Evolutionary conservation across 2,888 invertebrate species (phyloP), one percentile per base, ranked within the genome.

Genomic region (Nipponacmea schrenckii): DNA sequence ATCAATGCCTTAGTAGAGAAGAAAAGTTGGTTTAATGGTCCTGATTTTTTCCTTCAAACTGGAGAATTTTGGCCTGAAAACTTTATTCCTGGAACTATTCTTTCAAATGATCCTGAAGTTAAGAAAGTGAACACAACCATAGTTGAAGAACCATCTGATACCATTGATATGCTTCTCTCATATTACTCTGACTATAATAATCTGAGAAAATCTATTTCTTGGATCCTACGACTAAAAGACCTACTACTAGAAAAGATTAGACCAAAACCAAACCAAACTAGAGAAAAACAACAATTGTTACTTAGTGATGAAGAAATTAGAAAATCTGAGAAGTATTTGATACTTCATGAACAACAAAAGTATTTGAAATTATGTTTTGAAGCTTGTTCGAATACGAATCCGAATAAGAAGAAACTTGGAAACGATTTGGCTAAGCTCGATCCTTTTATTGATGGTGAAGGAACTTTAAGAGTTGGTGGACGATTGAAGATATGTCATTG

Each of bases 71-170:
- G 24, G 63, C 63, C 63, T 5, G 26, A 26, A 17, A 26, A 63
- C 27, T 27, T 14, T 20, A 24, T 63, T 17, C 63, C 24, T 17
- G 14, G 27, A 63, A 15, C 26, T 15, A 63, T 63, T 8, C 20
- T 4, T 31, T 31, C 31, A 15, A 45, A 65, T 17, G 65, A 65
- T 24, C 44, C 65, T 39, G 65, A 65, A 65, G 65, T 65, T 5
- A 65, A 65, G 44, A 65, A 65, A 17, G 65, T 65, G 8, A 39
- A 14, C 44, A 39, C n/a, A 26, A 65, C 31, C 44, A 10, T 44
- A 17, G 39, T 39, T 44, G 44, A n/a, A 24, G 65, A 65, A 24
- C 10, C 10, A 44, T 31, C 7, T 17, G 44, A 14, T 65, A 12
- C 31, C 12, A 31, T 14, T 27, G 14, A 27, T 15, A 26, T 15